phyloP scores from a whole-genome alignment of 2,797 vertebrate genomes.

The Chiloscyllium punctatum region DNA sequence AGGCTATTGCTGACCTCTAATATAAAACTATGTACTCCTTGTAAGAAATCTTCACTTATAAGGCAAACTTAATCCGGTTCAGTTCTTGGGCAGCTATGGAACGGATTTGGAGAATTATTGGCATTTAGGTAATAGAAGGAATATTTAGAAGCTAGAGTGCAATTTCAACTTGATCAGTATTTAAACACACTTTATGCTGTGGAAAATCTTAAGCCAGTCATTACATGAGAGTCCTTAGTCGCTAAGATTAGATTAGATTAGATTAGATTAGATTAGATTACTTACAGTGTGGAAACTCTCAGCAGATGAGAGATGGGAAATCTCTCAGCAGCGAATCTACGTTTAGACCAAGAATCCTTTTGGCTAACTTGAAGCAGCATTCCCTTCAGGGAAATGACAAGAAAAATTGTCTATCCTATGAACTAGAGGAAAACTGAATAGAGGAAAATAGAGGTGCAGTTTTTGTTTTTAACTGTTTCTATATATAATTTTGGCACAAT shows the following conservation, averaged over 20 bases:
- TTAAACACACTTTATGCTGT: neutral
- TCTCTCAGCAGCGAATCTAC: neutral
- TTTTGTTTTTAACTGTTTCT: neutral
- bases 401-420: neutral
- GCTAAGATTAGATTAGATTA: too few species aligned
- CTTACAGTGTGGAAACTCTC: too few species aligned
- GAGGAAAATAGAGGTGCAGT: neutral
- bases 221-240: neutral
- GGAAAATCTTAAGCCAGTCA: neutral
- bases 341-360: neutral
- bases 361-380: neutral
- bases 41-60: neutral
- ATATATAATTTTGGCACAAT: neutral
- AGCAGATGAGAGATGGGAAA: too few species aligned
- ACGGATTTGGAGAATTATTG: neutral
- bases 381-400: neutral
- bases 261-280: too few species aligned
- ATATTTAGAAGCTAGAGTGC: neutral
- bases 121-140: neutral
- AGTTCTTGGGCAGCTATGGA: neutral
- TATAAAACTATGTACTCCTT: neutral
- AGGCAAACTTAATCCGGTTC: neutral
- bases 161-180: neutral
- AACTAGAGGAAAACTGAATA: neutral
- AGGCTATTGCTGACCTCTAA: neutral